Evolutionary conservation across 2,113 vertebrate species (phyloP).

Genomic region (Alethe castanea): DNA sequence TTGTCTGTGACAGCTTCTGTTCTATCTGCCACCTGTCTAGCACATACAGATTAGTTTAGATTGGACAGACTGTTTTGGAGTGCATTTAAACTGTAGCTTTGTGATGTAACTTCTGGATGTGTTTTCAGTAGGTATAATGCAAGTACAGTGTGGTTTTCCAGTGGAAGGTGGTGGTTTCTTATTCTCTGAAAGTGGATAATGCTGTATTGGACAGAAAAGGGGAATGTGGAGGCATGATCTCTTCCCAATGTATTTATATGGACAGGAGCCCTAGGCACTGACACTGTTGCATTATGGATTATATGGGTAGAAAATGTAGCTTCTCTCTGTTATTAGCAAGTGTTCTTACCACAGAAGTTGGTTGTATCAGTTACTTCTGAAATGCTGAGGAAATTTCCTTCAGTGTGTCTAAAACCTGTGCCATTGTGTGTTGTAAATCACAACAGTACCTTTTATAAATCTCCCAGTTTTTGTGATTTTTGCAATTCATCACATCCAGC

Average conservation of each 20-base stretch:
- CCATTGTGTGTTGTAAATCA: not conserved
- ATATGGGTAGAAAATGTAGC: not conserved
- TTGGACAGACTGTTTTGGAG: not conserved
- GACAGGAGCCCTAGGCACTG: not conserved
- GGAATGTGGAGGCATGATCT: not conserved
- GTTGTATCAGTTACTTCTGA: not conserved
- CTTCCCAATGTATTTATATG: not conserved
- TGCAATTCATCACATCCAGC: not conserved
- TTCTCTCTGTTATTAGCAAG: not conserved
- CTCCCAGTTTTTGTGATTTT: not conserved
- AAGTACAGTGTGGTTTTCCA: not conserved
- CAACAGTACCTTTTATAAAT: not conserved
- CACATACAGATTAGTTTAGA: not conserved
- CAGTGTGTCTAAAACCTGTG: not conserved
- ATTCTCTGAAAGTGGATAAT: not conserved
- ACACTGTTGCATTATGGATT: not conserved
- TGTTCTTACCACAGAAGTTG: not conserved
- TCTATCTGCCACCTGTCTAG: not conserved
- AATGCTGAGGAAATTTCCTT: not conserved
- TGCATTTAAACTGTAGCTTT: not conserved
- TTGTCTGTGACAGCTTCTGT: not conserved
- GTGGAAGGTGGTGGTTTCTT: not conserved
- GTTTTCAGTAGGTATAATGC: not conserved
- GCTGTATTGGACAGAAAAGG: not conserved
- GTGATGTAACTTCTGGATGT: not conserved